Conservation (phyloP, 2,797 vertebrate species). For the Aselliscus stoliczkanus region DNA sequence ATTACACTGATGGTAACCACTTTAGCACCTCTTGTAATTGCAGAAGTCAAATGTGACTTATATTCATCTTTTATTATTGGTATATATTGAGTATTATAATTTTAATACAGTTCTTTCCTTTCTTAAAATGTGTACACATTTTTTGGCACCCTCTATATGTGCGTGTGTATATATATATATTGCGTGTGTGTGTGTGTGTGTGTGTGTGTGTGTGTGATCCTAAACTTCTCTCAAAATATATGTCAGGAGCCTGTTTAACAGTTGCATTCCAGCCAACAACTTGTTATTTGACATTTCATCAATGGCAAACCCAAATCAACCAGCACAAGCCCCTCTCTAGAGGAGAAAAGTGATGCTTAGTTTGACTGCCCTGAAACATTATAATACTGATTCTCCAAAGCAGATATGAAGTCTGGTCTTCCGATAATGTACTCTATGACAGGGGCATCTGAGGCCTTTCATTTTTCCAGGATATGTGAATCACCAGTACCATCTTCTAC, state of each 20-base stretch:
- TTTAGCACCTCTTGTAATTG: too few species aligned
- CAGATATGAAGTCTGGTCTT: neutral
- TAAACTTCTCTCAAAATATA: neutral
- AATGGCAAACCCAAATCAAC: neutral
- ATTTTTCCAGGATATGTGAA: neutral
- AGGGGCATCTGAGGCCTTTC: neutral
- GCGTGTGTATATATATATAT: neutral
- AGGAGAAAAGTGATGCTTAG: neutral
- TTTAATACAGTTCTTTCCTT: too few species aligned
- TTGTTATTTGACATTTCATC: neutral
- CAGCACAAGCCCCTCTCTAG: neutral
- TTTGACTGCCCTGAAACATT: neutral
- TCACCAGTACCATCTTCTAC: neutral
- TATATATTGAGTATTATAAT: too few species aligned
- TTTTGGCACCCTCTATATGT: too few species aligned
- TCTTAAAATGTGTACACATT: too few species aligned
- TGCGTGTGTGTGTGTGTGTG: neutral
- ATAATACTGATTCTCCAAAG: neutral
- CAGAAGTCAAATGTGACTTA: too few species aligned
- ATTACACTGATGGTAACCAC: too few species aligned
- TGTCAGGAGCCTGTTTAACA: neutral
- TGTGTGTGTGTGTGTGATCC: neutral
- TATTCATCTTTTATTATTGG: too few species aligned
- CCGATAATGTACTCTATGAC: neutral
- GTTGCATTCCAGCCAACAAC: neutral